Evolutionary conservation across 2,113 vertebrate species (phyloP), one percentile per base, ranked within the genome.

Genomic region (Anguilla rostrata): DNA sequence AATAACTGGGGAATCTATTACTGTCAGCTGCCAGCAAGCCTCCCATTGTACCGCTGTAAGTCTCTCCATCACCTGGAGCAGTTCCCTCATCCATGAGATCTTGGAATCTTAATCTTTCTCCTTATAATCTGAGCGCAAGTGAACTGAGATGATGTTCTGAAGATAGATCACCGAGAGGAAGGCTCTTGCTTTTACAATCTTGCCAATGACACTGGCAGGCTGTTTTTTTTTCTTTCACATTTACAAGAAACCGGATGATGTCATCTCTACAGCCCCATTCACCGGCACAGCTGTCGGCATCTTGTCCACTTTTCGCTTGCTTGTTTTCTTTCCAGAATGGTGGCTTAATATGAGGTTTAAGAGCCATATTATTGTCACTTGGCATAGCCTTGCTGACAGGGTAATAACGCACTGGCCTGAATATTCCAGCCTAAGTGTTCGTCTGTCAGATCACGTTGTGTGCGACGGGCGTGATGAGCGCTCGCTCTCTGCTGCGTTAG

Each of bases 371-470:
- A 88, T 92, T 92, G 89, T 91, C 91, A 83, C 90, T 86, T 81
- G 60, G 86, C 84, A 75, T 60, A 15, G 88, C 86, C 83, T 43
- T 46, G 84, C 87, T 88, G 86, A 88, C 75, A 89, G 84, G 82
- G 83, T 90, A 92, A 91, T 86, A 66, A 89, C 88, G 90, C 87
- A 89, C 71, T 92, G 93, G 91, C 94, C 94, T 91, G 91, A 92
- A 94, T 93, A 92, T 91, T 92, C 88, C 75, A 87, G 83, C 40
- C 87, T 92, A 90, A 93, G 93, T 93, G 93, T 93, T 86, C 90
- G 7, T n/a, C 89, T 94, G 94, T 94, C 94, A 93, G 87, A 81
- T 92, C 91, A 80, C 83, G 93, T 95, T 89, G 92, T 86, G 87
- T 83, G 88, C 88, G 86, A 85, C 71, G 86, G 85, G 57, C 82